Base-by-base conservation (phyloP, 1,140 invertebrate species). In the Lepidurus arcticus region DNA sequence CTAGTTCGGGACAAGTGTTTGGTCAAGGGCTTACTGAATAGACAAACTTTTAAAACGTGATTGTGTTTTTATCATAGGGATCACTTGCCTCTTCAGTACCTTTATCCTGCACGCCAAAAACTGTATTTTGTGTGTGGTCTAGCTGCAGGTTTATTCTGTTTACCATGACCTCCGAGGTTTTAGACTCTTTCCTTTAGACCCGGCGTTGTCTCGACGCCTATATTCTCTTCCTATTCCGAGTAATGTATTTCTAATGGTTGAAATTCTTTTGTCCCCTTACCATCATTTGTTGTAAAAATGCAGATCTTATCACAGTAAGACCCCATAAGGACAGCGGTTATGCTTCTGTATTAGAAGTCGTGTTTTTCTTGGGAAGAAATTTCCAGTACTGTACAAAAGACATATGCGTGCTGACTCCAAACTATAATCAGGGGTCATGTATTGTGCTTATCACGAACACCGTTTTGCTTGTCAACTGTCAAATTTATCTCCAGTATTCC, bases 231-330 rank as follows among this genome's bases (percentile, higher is more conserved):
- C 8, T 65, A 65, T 65, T 65, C 53, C 8, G 53, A 65, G 53
- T 65, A 65, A 65, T 65, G 53, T 65, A n/a, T 65, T 65, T 65
- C 53, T 65, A 65, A 65, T 65, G 53, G 53, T 65, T 65, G 53
- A 7, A 21, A 13, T 65, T 65, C 53, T 65, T 65, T 65, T 65
- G 53, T 65, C 53, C 53, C 53, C 53, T 65, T 65, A 65, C 53
- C 53, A 65, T 65, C 53, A 65, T 21, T 65, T 65, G 53, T 65
- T 65, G 21, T 65, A 65, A 65, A 65, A 65, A 21, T 4, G 53
- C 13, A 65, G 53, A 65, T 21, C 53, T 65, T 65, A 65, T 65
- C 53, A 65, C 53, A 3, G 3, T 65, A 21, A 65, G 13, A 65
- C 34, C 34, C 34, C 34, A 3, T 34, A 65, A 21, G 53, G 16